Evolutionary conservation across 2,888 invertebrate species (phyloP).

Genomic region (Hirtodrosophila cameraria): DNA sequence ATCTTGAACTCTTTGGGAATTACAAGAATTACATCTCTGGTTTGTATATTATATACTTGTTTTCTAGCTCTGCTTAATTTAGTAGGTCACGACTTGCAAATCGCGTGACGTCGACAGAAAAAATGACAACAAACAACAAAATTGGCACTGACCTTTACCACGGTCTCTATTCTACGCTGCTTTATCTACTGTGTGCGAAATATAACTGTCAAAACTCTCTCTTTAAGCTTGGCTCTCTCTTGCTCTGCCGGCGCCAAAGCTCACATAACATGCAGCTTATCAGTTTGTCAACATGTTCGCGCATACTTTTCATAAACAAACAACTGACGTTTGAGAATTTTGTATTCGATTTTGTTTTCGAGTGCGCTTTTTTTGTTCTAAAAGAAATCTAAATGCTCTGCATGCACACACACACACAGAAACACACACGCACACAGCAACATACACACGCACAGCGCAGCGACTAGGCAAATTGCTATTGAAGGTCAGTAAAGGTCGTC

Average conservation of each 20-base stretch:
- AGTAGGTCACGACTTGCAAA: slow-evolving; percentile 39
- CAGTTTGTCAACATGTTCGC: slow-evolving; percentile 64
- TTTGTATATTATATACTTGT: no score
- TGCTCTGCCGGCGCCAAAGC: slow-evolving; percentile 35
- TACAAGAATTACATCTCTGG: no score
- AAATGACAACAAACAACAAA: slow-evolving; percentile 24
- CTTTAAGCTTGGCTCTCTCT: slow-evolving; percentile 33
- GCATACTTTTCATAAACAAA: slow-evolving; percentile 77
- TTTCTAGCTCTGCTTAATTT: no score
- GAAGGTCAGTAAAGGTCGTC: slow-evolving; percentile 78
- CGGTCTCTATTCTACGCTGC: slow-evolving; percentile 14
- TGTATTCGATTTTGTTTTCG: slow-evolving; percentile 11
- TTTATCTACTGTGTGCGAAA: not conserved
- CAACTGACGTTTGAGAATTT: slow-evolving; percentile 43
- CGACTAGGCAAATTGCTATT: slow-evolving; percentile 63
- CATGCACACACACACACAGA: slow-evolving; percentile 26
- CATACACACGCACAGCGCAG: slow-evolving; percentile 35
- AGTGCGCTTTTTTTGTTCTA: slow-evolving; percentile 31
- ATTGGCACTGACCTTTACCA: slow-evolving; percentile 56
- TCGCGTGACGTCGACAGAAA: slow-evolving; percentile 16
- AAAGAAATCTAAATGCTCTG: slow-evolving; percentile 59
- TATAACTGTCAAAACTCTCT: not conserved
- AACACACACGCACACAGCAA: slow-evolving; percentile 10
- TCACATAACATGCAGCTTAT: slow-evolving; percentile 63
- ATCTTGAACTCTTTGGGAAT: no score